Evolutionary conservation across 1,140 invertebrate genomes (phyloP), one percentile per base, ranked within the genome.

Genomic region (Stenopsyche tienmushanensis): DNA sequence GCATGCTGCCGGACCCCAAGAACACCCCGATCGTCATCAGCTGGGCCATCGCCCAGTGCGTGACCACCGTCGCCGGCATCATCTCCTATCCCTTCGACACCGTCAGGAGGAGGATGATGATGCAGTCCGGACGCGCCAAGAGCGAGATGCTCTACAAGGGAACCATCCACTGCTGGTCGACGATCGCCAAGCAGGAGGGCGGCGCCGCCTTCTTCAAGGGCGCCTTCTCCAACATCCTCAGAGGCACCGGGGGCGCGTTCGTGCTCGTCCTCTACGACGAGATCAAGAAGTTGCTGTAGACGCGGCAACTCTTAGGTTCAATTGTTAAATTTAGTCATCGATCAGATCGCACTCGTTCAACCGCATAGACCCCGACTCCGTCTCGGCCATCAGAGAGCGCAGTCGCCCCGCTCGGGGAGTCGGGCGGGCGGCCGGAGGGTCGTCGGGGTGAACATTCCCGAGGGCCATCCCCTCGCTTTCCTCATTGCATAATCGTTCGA

Each of bases 41-140:
- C 73, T 97, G 92, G 86, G 81, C 86, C 73, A 93, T 97, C 79
- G 94, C 93, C 74, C 86, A 91, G 83, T 81, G 80, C 72, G 94
- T 96, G 68, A 96, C 94, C 72, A 93, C 93, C 60, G 82, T 88
- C 62, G 86, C 93, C 72, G 94, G 94, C 72, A 88, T 96, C 74
- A 85, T 94, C 58, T 95, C 93, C 13, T 97, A 97, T 84, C 94
- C 94, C 71, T 93, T 96, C 81, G 93, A 97, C 82, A 97, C 94
- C 50, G 93, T 97, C 55, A 85, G 94, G 79, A 86, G 93, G 85
- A 87, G 94, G 75, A 92, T 93, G 90, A 96, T 96, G 91, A 94
- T 94, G 92, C 91, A 93, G 83, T 91, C 90, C 70, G 90, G 90
- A 41, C 85, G 86, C 71, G 83, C 85, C 60, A 86, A 87, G 78